A percentile compares a stretch with the other conserved stretches of the same genome.
Evolutionary conservation across 1,140 invertebrate genomes (phyloP).

Genomic region (Popillia japonica): DNA sequence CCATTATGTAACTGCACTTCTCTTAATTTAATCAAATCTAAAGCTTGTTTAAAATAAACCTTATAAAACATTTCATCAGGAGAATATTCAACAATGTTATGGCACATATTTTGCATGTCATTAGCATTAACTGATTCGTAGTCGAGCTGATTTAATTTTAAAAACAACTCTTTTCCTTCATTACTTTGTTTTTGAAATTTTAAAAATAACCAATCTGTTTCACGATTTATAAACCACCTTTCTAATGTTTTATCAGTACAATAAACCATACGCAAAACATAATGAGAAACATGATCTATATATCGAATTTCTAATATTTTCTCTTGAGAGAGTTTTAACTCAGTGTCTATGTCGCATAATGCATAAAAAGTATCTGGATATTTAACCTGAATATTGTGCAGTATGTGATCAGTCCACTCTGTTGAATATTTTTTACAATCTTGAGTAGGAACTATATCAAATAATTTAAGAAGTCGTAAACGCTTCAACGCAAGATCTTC

Average conservation of each 20-base stretch:
- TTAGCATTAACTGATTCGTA: not conserved
- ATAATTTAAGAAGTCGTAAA: not conserved
- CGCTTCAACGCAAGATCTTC: not conserved
- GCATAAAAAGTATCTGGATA: not conserved
- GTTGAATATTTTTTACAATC: not conserved
- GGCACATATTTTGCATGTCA: not conserved
- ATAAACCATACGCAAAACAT: not conserved
- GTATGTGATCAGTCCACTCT: not conserved
- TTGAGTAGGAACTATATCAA: not conserved
- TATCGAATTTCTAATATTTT: not conserved
- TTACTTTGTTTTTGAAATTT: not conserved
- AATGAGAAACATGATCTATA: constrained; percentile 11
- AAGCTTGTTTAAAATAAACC: not conserved
- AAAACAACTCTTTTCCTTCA: not conserved
- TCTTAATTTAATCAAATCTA: not conserved
- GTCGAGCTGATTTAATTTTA: not conserved
- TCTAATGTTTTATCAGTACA: not conserved
- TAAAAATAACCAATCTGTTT: constrained; percentile 4
- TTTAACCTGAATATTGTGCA: not conserved
- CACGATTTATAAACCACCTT: not conserved
- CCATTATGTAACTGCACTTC: not conserved
- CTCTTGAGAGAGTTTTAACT: not conserved
- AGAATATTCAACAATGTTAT: not conserved
- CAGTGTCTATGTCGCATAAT: not conserved
- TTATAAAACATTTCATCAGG: constrained; percentile 4